Evolutionary conservation across 2,888 invertebrate genomes (phyloP), one percentile per base, ranked within the genome.

Genomic region (Melangyna quadrimaculata): DNA sequence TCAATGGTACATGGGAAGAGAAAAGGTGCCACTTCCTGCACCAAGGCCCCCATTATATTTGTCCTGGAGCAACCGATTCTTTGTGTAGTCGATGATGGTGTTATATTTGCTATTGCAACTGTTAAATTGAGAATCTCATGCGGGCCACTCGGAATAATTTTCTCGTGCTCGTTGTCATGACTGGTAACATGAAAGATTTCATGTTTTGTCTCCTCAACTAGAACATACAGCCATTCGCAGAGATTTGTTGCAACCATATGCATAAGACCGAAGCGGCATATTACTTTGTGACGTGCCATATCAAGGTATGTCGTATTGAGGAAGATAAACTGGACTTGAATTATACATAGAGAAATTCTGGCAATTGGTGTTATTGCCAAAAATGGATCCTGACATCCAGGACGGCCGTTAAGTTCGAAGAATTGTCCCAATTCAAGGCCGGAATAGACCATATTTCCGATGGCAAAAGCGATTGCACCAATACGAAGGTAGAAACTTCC

Each of bases 291-390:
- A 57, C 93, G 93, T 22, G 95, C 94, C 88, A 95, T 93, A 87
- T 94, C 94, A 89, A 95, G 92, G 90, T 94, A 94, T 92, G 97
- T 97, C 88, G 97, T 96, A 89, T 97, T 98, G 48, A 98, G 94
- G 91, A 98, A 98, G 89, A 98, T 97, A 91, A 98, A 98, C 91
- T 98, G 98, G 93, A 98, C 96, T 93, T 98, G 98, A 55, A 96
- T 94, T 83, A 98, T 95, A 77, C 97, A 97, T 89, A 98, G 94
- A 17, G 96, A 92, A 94, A 98, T 96, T 71, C 97, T 94, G 22
- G 96, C 94, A 0, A 95, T 95, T 0, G 98, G 97, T 17, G 96
- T 96, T 69, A 98, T 93, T n/a, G 96, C 97, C 0, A 94, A 92
- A 29, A 94, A 92, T 3, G 95, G 92, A 86, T 95, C 94, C 45